Evolutionary conservation across 2,888 invertebrate genomes (phyloP).

Genomic region (Tupiocoris notatus): DNA sequence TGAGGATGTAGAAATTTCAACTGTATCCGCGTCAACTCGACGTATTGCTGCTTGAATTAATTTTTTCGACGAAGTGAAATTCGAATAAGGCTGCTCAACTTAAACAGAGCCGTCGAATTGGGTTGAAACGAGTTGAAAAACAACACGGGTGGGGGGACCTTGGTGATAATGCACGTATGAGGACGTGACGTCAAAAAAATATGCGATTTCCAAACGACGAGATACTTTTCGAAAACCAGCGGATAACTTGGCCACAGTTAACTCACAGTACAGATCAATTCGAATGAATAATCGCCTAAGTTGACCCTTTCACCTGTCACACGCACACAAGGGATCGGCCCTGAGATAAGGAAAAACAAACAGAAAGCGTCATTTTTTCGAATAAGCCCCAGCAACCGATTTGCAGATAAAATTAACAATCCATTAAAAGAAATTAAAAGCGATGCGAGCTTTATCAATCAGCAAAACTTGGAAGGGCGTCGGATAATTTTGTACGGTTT

Average conservation of each 20-base stretch:
- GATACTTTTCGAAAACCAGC: background rate
- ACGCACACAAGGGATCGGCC: background rate
- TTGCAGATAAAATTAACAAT: too few relatives aligned
- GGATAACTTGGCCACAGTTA: background rate
- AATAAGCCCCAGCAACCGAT: too few relatives aligned
- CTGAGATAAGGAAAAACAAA: background rate
- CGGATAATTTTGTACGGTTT: conserved; percentile 13
- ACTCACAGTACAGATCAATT: conserved; percentile 8
- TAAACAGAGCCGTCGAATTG: too few relatives aligned
- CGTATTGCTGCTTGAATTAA: too few relatives aligned
- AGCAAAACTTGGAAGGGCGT: conserved; percentile 38
- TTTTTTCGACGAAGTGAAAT: too few relatives aligned
- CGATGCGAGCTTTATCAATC: conserved; percentile 15
- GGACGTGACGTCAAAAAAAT: background rate
- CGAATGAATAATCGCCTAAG: conserved; percentile 34
- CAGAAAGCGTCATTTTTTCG: too few relatives aligned
- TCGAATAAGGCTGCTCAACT: too few relatives aligned
- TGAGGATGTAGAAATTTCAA: too few relatives aligned
- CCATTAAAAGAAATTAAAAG: too few relatives aligned
- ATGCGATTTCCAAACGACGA: background rate
- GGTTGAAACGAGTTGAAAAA: background rate
- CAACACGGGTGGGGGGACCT: background rate
- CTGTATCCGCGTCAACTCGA: too few relatives aligned
- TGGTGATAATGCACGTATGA: background rate
- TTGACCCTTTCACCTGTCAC: conserved; percentile 33